Conservation (phyloP, 2,113 vertebrate genomes). For the Chloebia gouldiae region DNA sequence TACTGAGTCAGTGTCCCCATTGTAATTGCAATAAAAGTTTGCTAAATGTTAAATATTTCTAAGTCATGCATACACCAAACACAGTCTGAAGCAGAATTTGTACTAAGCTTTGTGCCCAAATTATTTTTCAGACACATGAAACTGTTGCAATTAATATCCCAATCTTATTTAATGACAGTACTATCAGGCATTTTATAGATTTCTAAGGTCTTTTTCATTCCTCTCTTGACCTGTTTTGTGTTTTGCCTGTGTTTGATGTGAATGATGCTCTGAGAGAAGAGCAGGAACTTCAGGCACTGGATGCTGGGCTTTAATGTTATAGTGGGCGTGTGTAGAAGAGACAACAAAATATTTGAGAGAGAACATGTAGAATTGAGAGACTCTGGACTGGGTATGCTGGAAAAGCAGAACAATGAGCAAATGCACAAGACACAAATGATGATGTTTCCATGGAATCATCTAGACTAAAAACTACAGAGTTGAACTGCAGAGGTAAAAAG, state of each 20-base stretch:
- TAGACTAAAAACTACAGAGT: not conserved
- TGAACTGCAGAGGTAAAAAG: not conserved
- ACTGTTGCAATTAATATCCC: not conserved
- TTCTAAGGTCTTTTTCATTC: not conserved
- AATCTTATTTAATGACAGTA: not conserved
- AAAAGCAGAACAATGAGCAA: not conserved
- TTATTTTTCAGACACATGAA: not conserved
- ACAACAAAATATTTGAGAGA: not conserved
- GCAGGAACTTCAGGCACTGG: not conserved
- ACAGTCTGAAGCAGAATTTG: not conserved
- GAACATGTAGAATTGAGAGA: not conserved
- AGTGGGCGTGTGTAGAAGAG: not conserved
- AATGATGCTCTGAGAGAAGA: not conserved
- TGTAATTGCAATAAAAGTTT: not conserved
- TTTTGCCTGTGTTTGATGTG: not conserved
- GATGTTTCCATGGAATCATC: not conserved
- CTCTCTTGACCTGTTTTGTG: not conserved
- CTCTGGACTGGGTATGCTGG: not conserved
- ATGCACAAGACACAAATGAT: not conserved
- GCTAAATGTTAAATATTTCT: not conserved
- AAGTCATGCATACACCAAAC: not conserved
- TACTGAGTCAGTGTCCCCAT: not conserved
- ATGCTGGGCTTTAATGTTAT: not conserved
- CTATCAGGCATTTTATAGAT: not conserved
- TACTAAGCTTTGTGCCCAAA: not conserved